Evolutionary conservation across 2,113 vertebrate species (phyloP), one percentile per base, ranked within the genome.

Genomic region (Stigmatopora argus): DNA sequence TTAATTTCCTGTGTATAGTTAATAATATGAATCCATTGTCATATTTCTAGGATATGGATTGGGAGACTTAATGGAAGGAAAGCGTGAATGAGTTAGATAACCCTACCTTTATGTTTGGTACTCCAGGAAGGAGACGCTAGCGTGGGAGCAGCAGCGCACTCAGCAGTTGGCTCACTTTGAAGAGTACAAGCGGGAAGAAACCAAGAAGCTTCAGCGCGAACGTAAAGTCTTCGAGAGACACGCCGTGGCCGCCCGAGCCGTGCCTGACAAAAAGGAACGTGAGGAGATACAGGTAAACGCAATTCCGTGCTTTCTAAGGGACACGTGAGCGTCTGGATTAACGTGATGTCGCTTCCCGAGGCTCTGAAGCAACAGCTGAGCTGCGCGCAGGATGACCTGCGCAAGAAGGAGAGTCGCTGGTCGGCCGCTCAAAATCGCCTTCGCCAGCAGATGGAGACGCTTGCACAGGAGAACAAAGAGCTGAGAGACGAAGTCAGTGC

Each of bases 201-300:
- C 71, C n/a, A 91, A 85, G 78, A 98, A 94, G 78, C 75, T 99
- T 59, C 95, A 94, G 79, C 95, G 91, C 72, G 95, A 98, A 53
- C 93, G 93, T 15, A 94, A 91, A 87, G 80, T 97, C 74, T 97
- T 98, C 88, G 94, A 97, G 84, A 97, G 91, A 59, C 94, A 99
- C 5, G 80, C 89, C 1, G 83, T 88, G 18, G 91, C 90, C 3
- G 91, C 90, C 46, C 91, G 94, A 87, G 90, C 93, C 55, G 88
- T 94, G 19, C 97, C 96, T 8, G 95, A 97, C 88, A 98, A 95
- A 87, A 97, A 91, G 67, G 95, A 99, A 63, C 92, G 96, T 31
- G 94, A 96, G 82, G 96, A 99, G 87, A 97, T 98, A 74, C 95
- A 97, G 94, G 97, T 89, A 19, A 49, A 64, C 18, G 1, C 35